Base-by-base conservation (phyloP, 2,888 invertebrate genomes). In the Morpho deidamia region DNA sequence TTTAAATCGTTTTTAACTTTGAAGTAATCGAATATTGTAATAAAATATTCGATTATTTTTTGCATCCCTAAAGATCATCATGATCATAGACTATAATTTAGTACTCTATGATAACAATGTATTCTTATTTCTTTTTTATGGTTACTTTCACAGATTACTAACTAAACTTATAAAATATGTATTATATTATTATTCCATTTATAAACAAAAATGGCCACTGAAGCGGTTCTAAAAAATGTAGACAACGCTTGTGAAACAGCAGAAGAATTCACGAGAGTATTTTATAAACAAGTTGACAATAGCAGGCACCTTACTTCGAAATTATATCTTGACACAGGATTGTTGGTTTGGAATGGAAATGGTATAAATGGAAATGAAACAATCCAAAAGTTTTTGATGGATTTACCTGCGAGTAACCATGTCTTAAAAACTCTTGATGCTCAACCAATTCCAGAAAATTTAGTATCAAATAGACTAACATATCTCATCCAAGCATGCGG, bases 341-440 rank as follows among this genome's bases (percentile, higher is more conserved):
- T 94, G n/a, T 83, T 97, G 49, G 94, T 96, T 43, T 99, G 97
- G 98, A 98, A 98, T 88, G 98, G 98, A 33, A 97, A 96, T 80
- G 94, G 95, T 7, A 91, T 95, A 0, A 92, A 90, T 51, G 97
- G 97, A 7, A 94, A 92, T 69, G 95, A 95, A 37, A 92, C 92
- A 59, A 97, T 99, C 53, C 94, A 96, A 70, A 95, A 96, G 70
- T 98, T 97, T 72, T 92, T 95, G 61, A 92, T 95, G 74, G 95
- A 95, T 62, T 84, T 98, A 53, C 98, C 98, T 2, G 81, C 93
- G 0, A 94, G 96, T 12, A 94, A 94, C 64, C 97, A 97, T 74
- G 90, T 87, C 3, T 71, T 97, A 45, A 92, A 91, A 60, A 95
- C 95, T 0, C 83, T 98, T 49, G 98, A 99, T 78, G 94, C 97